Conservation (phyloP, 2,888 invertebrate species). For the Drosophila neotestacea region DNA sequence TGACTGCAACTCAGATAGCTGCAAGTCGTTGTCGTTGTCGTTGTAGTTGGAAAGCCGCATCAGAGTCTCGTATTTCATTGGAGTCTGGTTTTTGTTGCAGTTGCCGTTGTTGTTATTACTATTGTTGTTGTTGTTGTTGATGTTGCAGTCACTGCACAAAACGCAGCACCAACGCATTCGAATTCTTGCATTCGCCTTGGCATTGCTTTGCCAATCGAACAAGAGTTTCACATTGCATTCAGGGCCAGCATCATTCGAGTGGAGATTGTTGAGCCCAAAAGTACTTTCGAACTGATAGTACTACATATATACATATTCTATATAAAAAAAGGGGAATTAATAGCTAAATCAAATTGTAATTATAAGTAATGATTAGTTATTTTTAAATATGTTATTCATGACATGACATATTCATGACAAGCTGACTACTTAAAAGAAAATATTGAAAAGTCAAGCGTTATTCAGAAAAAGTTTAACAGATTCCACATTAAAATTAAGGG, state of each 20-base stretch:
- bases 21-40: slow-evolving; percentile 38
- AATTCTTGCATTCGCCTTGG: slow-evolving; percentile 65
- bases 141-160: slow-evolving; percentile 47
- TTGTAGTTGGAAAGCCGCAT: slow-evolving; percentile 64
- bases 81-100: slow-evolving; percentile 47
- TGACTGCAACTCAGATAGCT: slow-evolving; percentile 45
- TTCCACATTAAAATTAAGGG: no score
- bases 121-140: slow-evolving; percentile 24
- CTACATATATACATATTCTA: neutral
- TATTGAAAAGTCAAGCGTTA: no score
- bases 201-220: slow-evolving; percentile 45
- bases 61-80: slow-evolving; percentile 61
- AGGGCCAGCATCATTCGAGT: slow-evolving; percentile 33
- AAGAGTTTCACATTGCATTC: slow-evolving; percentile 63
- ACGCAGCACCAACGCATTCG: slow-evolving; percentile 33
- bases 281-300: slow-evolving; percentile 11
- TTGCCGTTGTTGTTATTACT: slow-evolving; percentile 16
- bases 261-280: slow-evolving; percentile 23
- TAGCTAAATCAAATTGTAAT: neutral
- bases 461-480: no score
- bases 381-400: no score
- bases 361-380: neutral
- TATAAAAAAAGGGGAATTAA: slow-evolving; percentile 25
- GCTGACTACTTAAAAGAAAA: no score
- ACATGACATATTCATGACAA: no score